Evolutionary conservation across 2,797 vertebrate genomes (phyloP).

Genomic region (Manis javanica): DNA sequence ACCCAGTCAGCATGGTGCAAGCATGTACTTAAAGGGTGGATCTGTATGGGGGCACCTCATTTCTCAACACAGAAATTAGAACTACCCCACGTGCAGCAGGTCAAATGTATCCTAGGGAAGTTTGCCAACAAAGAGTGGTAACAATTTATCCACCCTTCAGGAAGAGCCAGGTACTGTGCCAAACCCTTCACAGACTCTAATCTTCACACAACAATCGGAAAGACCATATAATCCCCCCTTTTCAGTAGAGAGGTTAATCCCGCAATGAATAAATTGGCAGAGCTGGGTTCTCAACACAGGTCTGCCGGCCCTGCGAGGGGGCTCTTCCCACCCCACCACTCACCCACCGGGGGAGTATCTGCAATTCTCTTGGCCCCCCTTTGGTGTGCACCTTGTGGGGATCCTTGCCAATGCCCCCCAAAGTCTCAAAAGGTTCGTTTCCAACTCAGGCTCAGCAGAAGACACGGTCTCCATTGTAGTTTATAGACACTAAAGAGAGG

Average conservation of each 20-base stretch:
- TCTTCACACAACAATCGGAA: background rate
- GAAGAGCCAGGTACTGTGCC: background rate
- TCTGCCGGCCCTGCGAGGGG: background rate
- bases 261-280: background rate
- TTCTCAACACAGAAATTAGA: constrained; percentile 36
- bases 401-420: background rate
- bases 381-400: no score
- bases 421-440: background rate
- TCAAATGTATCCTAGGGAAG: background rate
- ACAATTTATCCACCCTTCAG: background rate
- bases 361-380: background rate
- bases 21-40: background rate
- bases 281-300: background rate
- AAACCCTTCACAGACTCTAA: background rate
- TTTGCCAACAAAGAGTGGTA: background rate
- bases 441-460: background rate
- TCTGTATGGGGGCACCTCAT: background rate
- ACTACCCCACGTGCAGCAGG: background rate
- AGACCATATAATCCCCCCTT: background rate
- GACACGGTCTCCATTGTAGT: background rate
- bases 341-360: background rate
- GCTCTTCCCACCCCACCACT: background rate
- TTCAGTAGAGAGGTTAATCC: background rate
- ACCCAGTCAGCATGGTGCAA: background rate
- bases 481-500: background rate